Evolutionary conservation across 2,113 vertebrate species (phyloP).

Genomic region (Phalacrocorax brasilianus): DNA sequence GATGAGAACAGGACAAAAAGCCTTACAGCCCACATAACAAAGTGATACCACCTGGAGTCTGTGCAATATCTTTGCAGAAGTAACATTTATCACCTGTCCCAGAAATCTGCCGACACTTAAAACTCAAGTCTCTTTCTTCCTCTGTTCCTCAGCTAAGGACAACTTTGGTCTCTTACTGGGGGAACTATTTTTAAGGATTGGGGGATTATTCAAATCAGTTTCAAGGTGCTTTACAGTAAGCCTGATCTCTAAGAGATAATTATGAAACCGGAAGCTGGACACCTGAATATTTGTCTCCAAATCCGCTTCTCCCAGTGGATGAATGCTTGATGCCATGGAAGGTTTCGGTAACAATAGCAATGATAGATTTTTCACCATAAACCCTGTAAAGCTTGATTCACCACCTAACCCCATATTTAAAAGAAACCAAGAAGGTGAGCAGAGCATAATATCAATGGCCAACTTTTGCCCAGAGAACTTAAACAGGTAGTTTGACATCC

Average conservation of each 20-base stretch:
- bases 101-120: not conserved
- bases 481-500: not conserved
- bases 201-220: not conserved
- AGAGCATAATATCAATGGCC: not conserved
- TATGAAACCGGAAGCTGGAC: not conserved
- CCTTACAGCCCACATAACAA: not conserved
- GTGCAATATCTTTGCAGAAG: not conserved
- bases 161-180: not conserved
- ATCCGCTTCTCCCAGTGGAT: not conserved
- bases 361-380: not conserved
- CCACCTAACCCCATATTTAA: not conserved
- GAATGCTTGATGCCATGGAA: not conserved
- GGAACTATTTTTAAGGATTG: not conserved
- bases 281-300: not conserved
- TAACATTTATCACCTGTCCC: not conserved
- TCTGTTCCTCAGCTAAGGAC: not conserved
- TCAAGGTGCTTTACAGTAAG: not conserved
- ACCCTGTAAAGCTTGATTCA: not conserved
- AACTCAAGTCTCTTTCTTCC: not conserved
- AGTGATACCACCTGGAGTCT: not conserved
- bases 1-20: not conserved
- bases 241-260: not conserved
- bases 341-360: not conserved
- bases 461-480: not conserved
- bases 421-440: not conserved